Evolutionary conservation across 2,113 vertebrate species (phyloP), one percentile per base, ranked within the genome.

Genomic region (Balaeniceps rex): DNA sequence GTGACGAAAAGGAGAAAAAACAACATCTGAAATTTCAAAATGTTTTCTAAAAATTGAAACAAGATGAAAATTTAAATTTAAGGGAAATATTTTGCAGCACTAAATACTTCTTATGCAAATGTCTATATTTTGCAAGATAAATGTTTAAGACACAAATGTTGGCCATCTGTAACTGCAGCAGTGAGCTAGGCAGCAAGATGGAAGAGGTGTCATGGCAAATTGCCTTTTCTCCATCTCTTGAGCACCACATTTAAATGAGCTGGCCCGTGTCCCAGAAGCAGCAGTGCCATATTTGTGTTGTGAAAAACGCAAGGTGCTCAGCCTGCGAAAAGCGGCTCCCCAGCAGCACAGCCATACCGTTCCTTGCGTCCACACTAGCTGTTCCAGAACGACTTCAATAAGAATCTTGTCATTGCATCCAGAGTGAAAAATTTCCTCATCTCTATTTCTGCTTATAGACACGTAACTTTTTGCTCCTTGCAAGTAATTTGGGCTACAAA

Each of bases 121-220:
- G 44, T 40, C 76, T 72, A 17, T 49, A 46, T 64, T 90, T 92
- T 82, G 40, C 79, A 64, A 85, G 83, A 81, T 77, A 79, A 95
- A 94, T 82, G 88, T 93, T 87, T 52, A 47, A 91, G 90, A 57
- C 77, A 95, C 88, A 96, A 97, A 91, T 82, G 86, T 33, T 64
- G 64, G 92, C 96, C 97, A 94, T 96, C 96, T 96, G 93, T 80
- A 96, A 79, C 47, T 78, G 88, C 90, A 91, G 89, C 89, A 93
- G 68, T n/a, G n/a, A 95, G 83, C 5, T 52, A 94, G 65, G 91
- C 81, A 89, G 89, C 82, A 95, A 77, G 93, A 96, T 77, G 96
- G 87, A 95, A 85, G 96, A 96, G 96, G 94, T 95, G 93, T 87
- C 7, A 0, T 85, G 94, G 94, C 89, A 97, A 96, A 96, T 89